These are phyloP conservation scores for Agrilus planipennis DNA, from an alignment of 1,140 invertebrate genomes.

Conservation along the genomic window DNA sequence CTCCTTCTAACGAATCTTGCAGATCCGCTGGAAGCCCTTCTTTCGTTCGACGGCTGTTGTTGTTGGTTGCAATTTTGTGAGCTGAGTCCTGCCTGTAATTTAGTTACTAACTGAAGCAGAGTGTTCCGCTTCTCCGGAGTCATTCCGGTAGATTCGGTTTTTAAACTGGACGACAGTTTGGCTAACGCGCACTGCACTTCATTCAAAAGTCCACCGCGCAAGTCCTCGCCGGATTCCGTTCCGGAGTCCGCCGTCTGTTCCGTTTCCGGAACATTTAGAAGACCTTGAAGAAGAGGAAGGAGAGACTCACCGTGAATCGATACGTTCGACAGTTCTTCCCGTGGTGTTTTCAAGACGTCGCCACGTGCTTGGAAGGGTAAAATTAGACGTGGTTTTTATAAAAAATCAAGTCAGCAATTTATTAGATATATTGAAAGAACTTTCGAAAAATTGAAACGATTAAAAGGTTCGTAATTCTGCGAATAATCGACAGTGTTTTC, in stretches of 20 bases:
- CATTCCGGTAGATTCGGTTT: conserved; percentile 40
- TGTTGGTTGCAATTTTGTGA: conserved; percentile 22
- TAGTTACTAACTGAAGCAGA: conserved; percentile 59
- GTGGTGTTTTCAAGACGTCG: conserved; percentile 43
- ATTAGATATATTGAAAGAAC: too few relatives aligned
- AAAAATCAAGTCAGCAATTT: too few relatives aligned
- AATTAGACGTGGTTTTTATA: too few relatives aligned
- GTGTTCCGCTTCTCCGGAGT: conserved; percentile 44
- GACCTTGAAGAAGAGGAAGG: conserved; percentile 46
- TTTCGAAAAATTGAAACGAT: too few relatives aligned
- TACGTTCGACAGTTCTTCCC: conserved; percentile 31
- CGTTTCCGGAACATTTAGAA: conserved; percentile 23
- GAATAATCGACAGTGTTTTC: too few relatives aligned
- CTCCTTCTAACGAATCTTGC: conserved; percentile 33
- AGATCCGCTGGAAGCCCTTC: conserved; percentile 18
- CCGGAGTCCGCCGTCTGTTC: conserved; percentile 42
- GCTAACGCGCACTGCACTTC: conserved; percentile 69
- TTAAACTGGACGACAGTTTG: conserved; percentile 58
- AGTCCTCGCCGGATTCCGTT: conserved; percentile 55
- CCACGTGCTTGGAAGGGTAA: conserved; percentile 40
- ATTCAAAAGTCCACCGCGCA: conserved; percentile 47
- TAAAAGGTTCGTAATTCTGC: too few relatives aligned
- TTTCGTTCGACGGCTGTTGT: conserved; percentile 19
- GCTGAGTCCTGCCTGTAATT: conserved; percentile 54
- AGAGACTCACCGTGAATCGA: conserved; percentile 41